Evolutionary conservation across 1,140 invertebrate genomes (phyloP), one percentile per base, ranked within the genome.

Genomic region (Ostrea edulis): DNA sequence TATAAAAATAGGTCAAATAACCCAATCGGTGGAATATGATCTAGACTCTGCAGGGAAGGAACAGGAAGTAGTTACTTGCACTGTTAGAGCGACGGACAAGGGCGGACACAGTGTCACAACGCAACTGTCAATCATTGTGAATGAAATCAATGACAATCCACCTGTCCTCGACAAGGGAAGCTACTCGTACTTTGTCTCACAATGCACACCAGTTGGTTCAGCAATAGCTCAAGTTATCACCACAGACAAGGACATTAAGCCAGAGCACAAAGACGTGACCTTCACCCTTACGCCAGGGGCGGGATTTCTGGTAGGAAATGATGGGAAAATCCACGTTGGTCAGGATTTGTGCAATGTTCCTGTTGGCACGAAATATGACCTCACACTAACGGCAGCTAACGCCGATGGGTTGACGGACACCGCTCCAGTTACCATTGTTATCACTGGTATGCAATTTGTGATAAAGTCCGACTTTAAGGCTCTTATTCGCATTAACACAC

Each of bases 1-100:
- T 5, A 17, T 81, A 22, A 11, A 53, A 3, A n/a, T 17, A 22
- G 88, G 88, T 8, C n/a, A 17, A 0, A 71, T 89, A 9, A 84
- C 88, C 29, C 85, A 86, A 7, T 44, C 81, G 17, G 17, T 14
- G 8, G 88, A 89, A 29, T 89, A 89, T 44, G 88, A 89, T 25
- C 54, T 89, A 2, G 88, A 89, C 51, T 20, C 58, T 35, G 44
- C 22, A 44, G 52, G 83, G 7, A 58, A 55, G 62, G 20, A 65
- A 52, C 52, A 52, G 52, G 82, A 53, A 52, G 82, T 53, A 8
- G 82, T 83, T 0, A 35, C 62, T 4, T 86, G 85, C 65, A 35
- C 54, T 14, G 65, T 86, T 65, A 86, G 65, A 0, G 85, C 68
- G n/a, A 86, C 62, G 17, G 85, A 86, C 53, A 58, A 58, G 29